A percentile compares a stretch with the other conserved stretches of the same genome.
Evolutionary conservation across 2,888 invertebrate genomes (phyloP).

Genomic region (Melinaea menophilus): DNA sequence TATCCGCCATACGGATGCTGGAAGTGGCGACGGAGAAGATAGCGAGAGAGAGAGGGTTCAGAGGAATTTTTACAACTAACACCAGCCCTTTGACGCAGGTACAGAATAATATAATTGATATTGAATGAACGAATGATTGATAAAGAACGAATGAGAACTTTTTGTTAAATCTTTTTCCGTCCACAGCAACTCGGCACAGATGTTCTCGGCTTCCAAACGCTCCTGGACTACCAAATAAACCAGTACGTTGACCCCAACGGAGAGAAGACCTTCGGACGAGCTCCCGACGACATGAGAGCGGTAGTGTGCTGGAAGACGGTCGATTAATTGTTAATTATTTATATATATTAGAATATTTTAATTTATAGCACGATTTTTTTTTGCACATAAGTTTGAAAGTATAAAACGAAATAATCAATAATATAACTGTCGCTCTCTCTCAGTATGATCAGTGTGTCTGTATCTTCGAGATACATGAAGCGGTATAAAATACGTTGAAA

Average conservation of each 20-base stretch:
- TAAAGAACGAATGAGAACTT: too few relatives aligned
- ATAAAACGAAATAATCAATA: neutral
- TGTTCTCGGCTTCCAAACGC: conserved; percentile 86
- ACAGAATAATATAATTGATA: neutral
- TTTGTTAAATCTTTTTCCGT: conserved; percentile 11
- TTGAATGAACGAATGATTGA: neutral
- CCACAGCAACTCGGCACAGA: conserved; percentile 88
- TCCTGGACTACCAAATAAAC: conserved; percentile 89
- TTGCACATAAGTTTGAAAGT: neutral
- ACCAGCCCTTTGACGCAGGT: conserved; percentile 93
- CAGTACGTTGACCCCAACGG: conserved; percentile 85
- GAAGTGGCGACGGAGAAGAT: conserved; percentile 85
- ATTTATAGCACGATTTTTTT: neutral
- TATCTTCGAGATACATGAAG: too few relatives aligned
- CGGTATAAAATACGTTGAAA: too few relatives aligned
- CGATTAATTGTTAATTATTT: conserved; percentile 37
- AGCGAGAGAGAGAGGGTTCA: conserved; percentile 81
- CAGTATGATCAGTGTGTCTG: too few relatives aligned
- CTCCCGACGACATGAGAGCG: conserved; percentile 86
- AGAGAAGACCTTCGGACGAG: conserved; percentile 84
- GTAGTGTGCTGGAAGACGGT: conserved; percentile 87
- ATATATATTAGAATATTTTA: neutral
- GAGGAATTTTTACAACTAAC: conserved; percentile 90
- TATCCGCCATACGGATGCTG: conserved; percentile 86
- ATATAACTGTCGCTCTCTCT: too few relatives aligned